Evolutionary conservation across 2,797 vertebrate genomes (phyloP).

Genomic region (Tangara arthus): DNA sequence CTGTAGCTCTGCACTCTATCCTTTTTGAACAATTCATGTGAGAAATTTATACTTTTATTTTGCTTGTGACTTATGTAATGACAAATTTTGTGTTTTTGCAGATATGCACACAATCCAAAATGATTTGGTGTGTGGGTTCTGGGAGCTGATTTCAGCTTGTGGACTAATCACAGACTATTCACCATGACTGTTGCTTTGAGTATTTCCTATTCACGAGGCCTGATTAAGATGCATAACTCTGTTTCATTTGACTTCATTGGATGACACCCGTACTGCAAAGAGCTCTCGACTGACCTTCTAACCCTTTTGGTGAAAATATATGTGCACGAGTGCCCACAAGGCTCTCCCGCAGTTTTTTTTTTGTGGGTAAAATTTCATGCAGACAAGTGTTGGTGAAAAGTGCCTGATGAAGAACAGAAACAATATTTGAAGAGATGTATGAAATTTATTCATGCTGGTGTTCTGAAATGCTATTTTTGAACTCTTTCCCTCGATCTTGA

Average conservation of each 20-base stretch:
- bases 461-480: not conserved
- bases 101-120: not conserved
- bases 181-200: slow-evolving; percentile 28
- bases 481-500: not conserved
- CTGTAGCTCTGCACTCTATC: not conserved
- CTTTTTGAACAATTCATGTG: not conserved
- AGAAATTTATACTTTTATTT: not conserved
- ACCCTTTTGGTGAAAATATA: slow-evolving; percentile 46
- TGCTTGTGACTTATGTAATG: not conserved
- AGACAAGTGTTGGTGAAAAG: not conserved
- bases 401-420: not conserved
- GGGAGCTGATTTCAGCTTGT: not conserved
- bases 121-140: not conserved
- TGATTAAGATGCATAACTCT: slow-evolving; percentile 53
- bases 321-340: not conserved
- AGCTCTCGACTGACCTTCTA: slow-evolving; percentile 7
- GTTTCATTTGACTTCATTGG: slow-evolving; percentile 34
- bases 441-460: not conserved
- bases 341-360: not conserved
- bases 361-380: not conserved
- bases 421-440: not conserved
- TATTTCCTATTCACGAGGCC: slow-evolving; percentile 14
- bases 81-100: not conserved
- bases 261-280: slow-evolving; percentile 32
- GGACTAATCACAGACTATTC: not conserved